phyloP scores from a whole-genome alignment of 1,140 invertebrate species.

The Drosophila rufa region DNA sequence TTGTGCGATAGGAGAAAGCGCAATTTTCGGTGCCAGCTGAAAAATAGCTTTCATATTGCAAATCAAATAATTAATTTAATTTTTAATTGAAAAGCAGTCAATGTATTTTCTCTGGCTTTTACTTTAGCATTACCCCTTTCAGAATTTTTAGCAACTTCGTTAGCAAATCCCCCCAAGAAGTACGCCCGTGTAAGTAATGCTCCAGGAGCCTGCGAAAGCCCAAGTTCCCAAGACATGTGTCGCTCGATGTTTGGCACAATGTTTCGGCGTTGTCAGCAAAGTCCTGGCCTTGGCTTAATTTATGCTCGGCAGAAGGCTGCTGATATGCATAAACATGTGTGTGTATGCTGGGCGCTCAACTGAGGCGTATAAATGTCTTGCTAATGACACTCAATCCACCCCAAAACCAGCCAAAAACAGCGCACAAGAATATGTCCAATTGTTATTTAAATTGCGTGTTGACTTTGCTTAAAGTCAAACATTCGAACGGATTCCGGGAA shows the following conservation, averaged over 20 bases:
- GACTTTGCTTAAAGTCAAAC: constrained; percentile 43
- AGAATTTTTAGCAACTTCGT: constrained; percentile 4
- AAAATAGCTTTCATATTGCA: no score
- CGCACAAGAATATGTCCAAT: constrained; percentile 32
- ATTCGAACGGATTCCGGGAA: constrained; percentile 20
- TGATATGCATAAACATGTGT: constrained; percentile 53
- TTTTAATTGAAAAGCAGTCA: no score
- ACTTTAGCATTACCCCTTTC: no score
- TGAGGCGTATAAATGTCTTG: constrained; percentile 59
- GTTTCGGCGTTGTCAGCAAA: constrained; percentile 50
- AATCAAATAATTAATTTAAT: no score
- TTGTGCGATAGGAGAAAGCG: no score
- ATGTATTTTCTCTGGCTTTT: background rate
- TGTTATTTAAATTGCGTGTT: constrained; percentile 62
- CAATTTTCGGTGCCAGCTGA: no score
- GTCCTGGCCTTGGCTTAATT: constrained; percentile 57
- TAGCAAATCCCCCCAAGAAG: background rate
- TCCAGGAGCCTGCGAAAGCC: background rate
- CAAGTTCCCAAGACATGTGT: constrained; percentile 12
- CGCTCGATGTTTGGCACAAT: constrained; percentile 46
- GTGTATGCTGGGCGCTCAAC: constrained; percentile 20
- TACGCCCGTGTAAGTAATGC: background rate
- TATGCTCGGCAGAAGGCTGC: constrained; percentile 51
- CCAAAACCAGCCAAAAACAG: constrained; percentile 14
- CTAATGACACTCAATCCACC: constrained; percentile 46